phyloP scores from a whole-genome alignment of 2,888 invertebrate species.

The Orthonevra nobilis region DNA sequence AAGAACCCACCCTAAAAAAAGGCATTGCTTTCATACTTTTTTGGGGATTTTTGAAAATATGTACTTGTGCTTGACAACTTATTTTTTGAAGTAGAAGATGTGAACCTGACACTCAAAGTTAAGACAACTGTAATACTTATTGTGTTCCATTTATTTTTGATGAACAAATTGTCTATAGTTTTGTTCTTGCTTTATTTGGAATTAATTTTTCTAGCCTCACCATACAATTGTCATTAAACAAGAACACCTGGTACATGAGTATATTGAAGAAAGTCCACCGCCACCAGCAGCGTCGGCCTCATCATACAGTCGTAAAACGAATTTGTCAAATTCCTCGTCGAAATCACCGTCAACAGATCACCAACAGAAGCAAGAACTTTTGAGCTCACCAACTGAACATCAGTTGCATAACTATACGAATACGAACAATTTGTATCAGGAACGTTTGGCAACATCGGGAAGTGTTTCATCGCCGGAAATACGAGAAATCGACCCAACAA shows the following conservation, averaged over 20 bases:
- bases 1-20: too few species aligned
- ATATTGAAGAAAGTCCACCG: constrained; percentile 50
- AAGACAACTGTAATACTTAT: neutral
- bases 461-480: constrained; percentile 50
- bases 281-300: too few species aligned
- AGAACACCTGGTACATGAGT: constrained; percentile 52
- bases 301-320: constrained; percentile 43
- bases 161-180: too few species aligned
- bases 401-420: constrained; percentile 43
- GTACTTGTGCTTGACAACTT: too few species aligned
- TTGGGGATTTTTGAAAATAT: too few species aligned
- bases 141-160: too few species aligned
- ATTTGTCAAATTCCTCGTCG: constrained; percentile 35
- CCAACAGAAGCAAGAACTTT: constrained; percentile 47
- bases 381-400: constrained; percentile 49
- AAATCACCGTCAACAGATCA: constrained; percentile 42
- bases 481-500: constrained; percentile 19
- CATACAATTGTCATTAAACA: constrained; percentile 54
- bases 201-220: constrained; percentile 21
- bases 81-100: too few species aligned
- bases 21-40: too few species aligned
- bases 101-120: too few species aligned
- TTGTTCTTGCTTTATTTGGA: too few species aligned
- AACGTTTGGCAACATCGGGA: constrained; percentile 37
- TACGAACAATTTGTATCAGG: constrained; percentile 48